Base-by-base conservation (phyloP, 1,140 invertebrate species). In the Drosophila tani region DNA sequence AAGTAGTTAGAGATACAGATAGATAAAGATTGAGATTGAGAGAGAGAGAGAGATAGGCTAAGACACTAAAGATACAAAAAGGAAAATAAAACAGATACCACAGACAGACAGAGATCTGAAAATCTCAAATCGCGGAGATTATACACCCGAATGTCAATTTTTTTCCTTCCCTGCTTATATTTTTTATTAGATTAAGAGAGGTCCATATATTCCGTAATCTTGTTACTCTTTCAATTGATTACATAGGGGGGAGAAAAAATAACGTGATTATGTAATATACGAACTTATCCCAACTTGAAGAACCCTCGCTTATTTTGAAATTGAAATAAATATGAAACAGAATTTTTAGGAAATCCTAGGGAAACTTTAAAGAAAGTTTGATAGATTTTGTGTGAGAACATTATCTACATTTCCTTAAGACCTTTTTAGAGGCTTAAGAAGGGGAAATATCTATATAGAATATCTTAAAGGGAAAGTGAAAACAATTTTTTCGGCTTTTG, bases 81-180 rank as follows among this genome's bases (percentile, higher is more conserved):
- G 21, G 27, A 29, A 69, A 55, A 27, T 41, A 41, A 53, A 53
- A 70, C 38, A 55, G 21, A 77, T 40, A 64, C 29, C 41, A 41
- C 17, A 59, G 53, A 80, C 62, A 57, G 43, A 64, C 32, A 73
- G 55, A 65, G 62, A 49, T 53, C 11, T 40, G 21, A 50, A 32
- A 63, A 43, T 53, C 40, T 51, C 17, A 32, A 59, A 29, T 40
- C 27, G 40, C 49, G 69, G 47, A 63, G 35, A 41, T 41, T 56
- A 68, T 35, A 40, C 24, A 73, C 35, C 74, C 81, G 88, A 91
- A 91, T 91, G 88, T 91, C 88, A 91, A 91, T 87, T 91, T 88
- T 87, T 80, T 56, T 21, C 58, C 14, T 21, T 38, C 0, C 56
- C 49, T 45, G 41, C 41, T 71, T 51, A 67, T 12, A 69, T 41